Conservation (phyloP, 2,888 invertebrate genomes). For the Agrilus cyanescens region DNA sequence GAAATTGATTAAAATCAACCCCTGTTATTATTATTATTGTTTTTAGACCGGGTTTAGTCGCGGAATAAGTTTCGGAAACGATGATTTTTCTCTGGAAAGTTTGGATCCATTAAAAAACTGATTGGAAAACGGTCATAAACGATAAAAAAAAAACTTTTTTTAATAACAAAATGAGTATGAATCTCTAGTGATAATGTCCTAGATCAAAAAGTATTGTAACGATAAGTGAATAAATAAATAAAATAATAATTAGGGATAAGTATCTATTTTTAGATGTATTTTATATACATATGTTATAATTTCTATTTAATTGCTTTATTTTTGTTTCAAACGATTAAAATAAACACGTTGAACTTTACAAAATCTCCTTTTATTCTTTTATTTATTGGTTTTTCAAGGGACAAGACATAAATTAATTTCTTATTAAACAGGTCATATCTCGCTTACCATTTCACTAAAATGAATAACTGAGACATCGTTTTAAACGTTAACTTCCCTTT, state of each 20-base stretch:
- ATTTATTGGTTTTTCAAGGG: too few species aligned
- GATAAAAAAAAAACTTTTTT: too few species aligned
- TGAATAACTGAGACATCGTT: too few species aligned
- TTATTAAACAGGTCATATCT: too few species aligned
- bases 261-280: slow-evolving; percentile 11
- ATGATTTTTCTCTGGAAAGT: slow-evolving; percentile 89
- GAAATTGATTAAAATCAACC: too few species aligned
- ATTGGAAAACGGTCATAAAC: slow-evolving; percentile 13
- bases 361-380: too few species aligned
- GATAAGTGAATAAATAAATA: slow-evolving; percentile 8
- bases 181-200: slow-evolving; percentile 10
- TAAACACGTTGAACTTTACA: too few species aligned
- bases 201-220: slow-evolving; percentile 10
- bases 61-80: slow-evolving; percentile 78
- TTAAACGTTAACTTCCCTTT: too few species aligned
- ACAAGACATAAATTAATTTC: too few species aligned
- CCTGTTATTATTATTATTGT: slow-evolving; percentile 16
- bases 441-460: too few species aligned
- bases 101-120: slow-evolving; percentile 79
- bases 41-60: slow-evolving; percentile 80
- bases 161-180: too few species aligned
- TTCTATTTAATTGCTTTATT: slow-evolving; percentile 14
- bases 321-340: slow-evolving; percentile 5
- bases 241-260: slow-evolving; percentile 9
- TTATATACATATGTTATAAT: slow-evolving; percentile 11